Evolutionary conservation across 2,888 invertebrate genomes (phyloP), one percentile per base, ranked within the genome.

Genomic region (Biston betularia): DNA sequence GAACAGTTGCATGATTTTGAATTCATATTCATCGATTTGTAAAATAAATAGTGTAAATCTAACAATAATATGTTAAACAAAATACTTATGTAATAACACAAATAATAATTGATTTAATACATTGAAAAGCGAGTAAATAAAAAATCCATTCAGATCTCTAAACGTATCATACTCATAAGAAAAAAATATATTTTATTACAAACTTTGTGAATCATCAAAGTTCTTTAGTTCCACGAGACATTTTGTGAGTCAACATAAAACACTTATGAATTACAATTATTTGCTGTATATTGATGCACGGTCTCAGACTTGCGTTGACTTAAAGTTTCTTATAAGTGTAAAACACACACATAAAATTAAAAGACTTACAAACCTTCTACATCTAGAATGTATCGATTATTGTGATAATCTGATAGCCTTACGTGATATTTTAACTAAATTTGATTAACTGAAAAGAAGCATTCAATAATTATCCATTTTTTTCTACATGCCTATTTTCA

Each of bases 131-230:
- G 65, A 66, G 61, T 65, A 64, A 70, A 69, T 64, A 60, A 68
- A 69, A 53, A 72, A 69, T 60, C 70, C 82, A 79, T 82, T 87
- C 87, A 87, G 87, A 86, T 87, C 87, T 86, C 69, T 71, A 74
- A 75, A 75, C 54, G 8, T 48, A 72, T 75, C 65, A 72, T 70
- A 65, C 60, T 57, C 55, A 35, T 62, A 53, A 38, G 38, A 24
- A 24, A 24, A 24, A 24, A 24, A 44, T n/a, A 54, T 6, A 11
- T 46, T 38, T 72, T 73, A 69, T 60, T 53, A 56, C 58, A 59
- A 40, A 50, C 11, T 10, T 12, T 34, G 8, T 38, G 3, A 8
- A 14, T 14, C 34, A 6, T 9, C 14, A 1, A 8, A 34, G 8
- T 15, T 8, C 38, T 38, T 50, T 12, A 34, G 12, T 45, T 45